Evolutionary conservation across 2,888 invertebrate species (phyloP).

Genomic region (Dynastes hyllus): DNA sequence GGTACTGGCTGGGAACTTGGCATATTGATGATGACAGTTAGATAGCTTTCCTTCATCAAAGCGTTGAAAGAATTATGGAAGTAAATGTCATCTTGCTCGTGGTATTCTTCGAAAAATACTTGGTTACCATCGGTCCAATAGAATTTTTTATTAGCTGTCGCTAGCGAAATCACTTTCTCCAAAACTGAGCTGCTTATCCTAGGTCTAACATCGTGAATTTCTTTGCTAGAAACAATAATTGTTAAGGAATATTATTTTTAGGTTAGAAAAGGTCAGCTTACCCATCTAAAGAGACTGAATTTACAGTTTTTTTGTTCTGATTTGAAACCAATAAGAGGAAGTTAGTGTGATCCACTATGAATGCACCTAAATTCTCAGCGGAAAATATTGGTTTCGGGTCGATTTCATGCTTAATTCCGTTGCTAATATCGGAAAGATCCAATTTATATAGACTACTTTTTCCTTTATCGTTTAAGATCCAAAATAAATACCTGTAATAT

Average conservation of each 20-base stretch:
- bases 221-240: constrained; percentile 72
- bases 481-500: constrained; percentile 84
- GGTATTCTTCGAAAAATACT: constrained; percentile 87
- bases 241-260: not conserved
- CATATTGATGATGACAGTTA: constrained; percentile 74
- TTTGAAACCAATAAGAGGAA: constrained; percentile 86
- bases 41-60: constrained; percentile 66
- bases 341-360: constrained; percentile 87
- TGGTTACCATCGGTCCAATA: constrained; percentile 90
- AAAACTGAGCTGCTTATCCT: constrained; percentile 86
- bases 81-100: constrained; percentile 78
- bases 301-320: constrained; percentile 83
- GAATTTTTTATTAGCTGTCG: constrained; percentile 84
- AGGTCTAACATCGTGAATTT: constrained; percentile 80
- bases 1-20: constrained; percentile 86
- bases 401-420: constrained; percentile 82
- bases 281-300: constrained; percentile 89
- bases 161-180: constrained; percentile 82
- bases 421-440: constrained; percentile 84
- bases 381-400: constrained; percentile 79
- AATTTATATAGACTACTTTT: constrained; percentile 83
- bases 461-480: constrained; percentile 76
- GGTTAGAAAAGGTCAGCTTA: constrained; percentile 65
- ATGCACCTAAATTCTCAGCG: constrained; percentile 83
- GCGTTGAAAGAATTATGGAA: constrained; percentile 85